Evolutionary conservation across 2,113 vertebrate genomes (phyloP).

Genomic region (Neomonachus schauinslandi): DNA sequence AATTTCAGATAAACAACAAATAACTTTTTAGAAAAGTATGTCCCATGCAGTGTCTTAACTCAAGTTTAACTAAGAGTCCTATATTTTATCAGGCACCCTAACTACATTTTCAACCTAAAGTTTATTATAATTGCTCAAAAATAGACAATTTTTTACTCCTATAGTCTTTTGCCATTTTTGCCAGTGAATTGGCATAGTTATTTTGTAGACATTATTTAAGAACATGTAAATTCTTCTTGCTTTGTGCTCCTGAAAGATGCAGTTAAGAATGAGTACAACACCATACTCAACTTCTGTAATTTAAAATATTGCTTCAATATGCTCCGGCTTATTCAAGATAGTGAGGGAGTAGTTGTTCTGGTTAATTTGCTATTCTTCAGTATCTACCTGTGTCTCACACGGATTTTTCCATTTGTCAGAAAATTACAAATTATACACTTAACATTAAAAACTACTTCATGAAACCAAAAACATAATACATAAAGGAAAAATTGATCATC

Average conservation of each 20-base stretch:
- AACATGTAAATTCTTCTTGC: not conserved
- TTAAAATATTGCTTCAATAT: not conserved
- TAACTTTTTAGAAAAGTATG: not conserved
- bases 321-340: not conserved
- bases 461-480: not conserved
- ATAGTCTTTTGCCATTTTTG: not conserved
- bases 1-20: not conserved
- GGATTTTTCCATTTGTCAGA: not conserved
- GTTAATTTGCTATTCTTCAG: not conserved
- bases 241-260: not conserved
- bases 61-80: not conserved
- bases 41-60: not conserved
- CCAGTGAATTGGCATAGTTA: not conserved
- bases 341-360: not conserved
- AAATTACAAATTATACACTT: not conserved
- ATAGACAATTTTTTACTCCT: not conserved
- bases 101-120: not conserved
- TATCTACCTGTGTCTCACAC: not conserved
- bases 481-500: not conserved
- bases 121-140: not conserved
- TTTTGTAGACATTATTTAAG: slow-evolving; percentile 26
- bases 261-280: not conserved
- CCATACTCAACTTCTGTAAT: not conserved
- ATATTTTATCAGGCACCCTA: not conserved
- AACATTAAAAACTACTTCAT: not conserved